Conservation (phyloP, 2,797 vertebrate species). For the Bradypus variegatus region DNA sequence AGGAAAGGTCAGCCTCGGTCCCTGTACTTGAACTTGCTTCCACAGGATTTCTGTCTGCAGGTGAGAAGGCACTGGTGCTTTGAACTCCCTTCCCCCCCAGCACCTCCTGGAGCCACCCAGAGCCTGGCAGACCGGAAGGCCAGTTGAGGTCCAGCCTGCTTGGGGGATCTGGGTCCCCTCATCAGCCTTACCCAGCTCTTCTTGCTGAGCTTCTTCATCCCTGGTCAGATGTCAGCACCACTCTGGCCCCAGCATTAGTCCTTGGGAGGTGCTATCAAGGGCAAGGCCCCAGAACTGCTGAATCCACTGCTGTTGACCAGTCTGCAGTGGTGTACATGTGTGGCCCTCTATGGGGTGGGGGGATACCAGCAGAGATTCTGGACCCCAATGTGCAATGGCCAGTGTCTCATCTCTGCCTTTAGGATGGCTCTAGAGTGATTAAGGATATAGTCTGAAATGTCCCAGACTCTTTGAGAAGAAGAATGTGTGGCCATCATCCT, state of each 20-base stretch:
- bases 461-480: not conserved
- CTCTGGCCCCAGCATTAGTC: rapidly evolving
- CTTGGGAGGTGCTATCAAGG: not conserved
- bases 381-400: rapidly evolving
- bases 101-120: not conserved
- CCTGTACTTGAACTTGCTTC: slow-evolving; percentile 57
- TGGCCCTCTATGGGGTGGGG: not conserved
- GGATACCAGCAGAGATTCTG: too few species aligned
- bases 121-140: not conserved
- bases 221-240: not conserved
- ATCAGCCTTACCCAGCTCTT: not conserved
- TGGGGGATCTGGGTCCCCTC: too few species aligned
- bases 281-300: not conserved
- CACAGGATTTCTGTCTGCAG: slow-evolving; percentile 46
- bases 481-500: not conserved
- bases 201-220: not conserved
- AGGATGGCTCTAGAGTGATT: not conserved
- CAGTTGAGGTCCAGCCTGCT: not conserved
- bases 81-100: not conserved
- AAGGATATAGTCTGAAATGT: not conserved
- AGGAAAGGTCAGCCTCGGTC: slow-evolving; percentile 63
- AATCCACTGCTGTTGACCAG: rapidly evolving
- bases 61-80: slow-evolving; percentile 39
- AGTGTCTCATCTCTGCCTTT: not conserved
- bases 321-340: not conserved